Evolutionary conservation across 2,888 invertebrate species (phyloP).

Genomic region (Plagodis dolabraria): DNA sequence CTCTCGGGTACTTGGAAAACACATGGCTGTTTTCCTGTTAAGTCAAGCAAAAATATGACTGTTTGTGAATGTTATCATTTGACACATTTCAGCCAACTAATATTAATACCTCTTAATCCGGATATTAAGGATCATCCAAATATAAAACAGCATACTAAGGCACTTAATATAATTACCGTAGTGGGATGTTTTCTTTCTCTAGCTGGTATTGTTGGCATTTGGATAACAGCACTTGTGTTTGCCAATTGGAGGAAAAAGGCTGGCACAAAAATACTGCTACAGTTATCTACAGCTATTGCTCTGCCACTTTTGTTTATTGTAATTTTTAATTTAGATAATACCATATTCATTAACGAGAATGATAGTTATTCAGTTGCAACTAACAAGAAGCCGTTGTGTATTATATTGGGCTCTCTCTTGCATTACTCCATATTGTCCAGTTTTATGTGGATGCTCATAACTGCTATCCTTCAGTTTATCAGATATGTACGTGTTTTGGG

Average conservation of each 20-base stretch:
- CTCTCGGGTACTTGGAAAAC: constrained; percentile 81
- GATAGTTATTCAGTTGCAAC: constrained; percentile 49
- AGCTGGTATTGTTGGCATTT: constrained; percentile 83
- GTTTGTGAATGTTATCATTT: constrained; percentile 84
- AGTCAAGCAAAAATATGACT: constrained; percentile 50
- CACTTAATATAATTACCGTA: constrained; percentile 84
- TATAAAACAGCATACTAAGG: constrained; percentile 60
- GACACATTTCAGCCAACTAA: constrained; percentile 86
- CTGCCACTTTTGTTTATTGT: constrained; percentile 82
- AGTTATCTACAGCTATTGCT: constrained; percentile 86
- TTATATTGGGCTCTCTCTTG: constrained; percentile 85
- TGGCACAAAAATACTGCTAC: constrained; percentile 87
- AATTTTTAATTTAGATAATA: constrained; percentile 64
- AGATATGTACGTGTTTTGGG: constrained; percentile 88
- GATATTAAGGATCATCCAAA: constrained; percentile 37
- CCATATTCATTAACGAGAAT: constrained; percentile 54
- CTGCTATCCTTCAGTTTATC: constrained; percentile 88
- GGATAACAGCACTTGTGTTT: constrained; percentile 84
- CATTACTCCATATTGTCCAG: constrained; percentile 88
- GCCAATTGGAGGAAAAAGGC: constrained; percentile 86
- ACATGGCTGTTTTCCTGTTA: constrained; percentile 77
- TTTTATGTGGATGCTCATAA: constrained; percentile 90
- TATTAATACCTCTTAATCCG: constrained; percentile 52
- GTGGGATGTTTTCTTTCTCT: constrained; percentile 85
- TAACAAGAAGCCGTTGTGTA: constrained; percentile 70